Base-by-base conservation (phyloP, 2,797 vertebrate species). In the Eutrigla gurnardus region DNA sequence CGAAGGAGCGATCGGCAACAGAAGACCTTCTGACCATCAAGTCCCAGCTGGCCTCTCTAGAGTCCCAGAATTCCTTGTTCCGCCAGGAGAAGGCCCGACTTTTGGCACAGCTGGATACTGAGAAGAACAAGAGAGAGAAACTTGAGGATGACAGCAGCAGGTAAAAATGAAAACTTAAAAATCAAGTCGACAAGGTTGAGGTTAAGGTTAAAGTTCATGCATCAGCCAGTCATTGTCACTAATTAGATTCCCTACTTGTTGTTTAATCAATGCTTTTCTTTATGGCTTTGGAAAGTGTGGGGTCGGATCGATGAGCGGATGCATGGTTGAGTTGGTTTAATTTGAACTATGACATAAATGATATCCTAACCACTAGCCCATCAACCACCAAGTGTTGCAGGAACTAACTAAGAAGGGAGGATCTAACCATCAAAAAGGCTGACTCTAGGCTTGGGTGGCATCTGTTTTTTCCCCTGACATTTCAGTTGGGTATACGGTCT, bases 81-180 rank as follows among this genome's bases (percentile, higher is more conserved):
- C 96, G 97, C 49, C 97, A 98, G 82, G 98, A 99, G 85, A 98
- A 97, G 68, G 95, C 94, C 7, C 94, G 96, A 37, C 84, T 96
- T 65, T 94, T 96, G 78, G 96, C 95, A 66, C 96, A 97, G 57
- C 84, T 98, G 61, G 97, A 99, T 18, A 81, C 94, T 33, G 97
- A 99, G 91, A 98, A 94, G 91, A 93, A 81, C 86, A 96, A 93
- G 60, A 65, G 96, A 67, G 96, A 96, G 84, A 98, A 95, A 86
- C 82, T 97, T 54, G 98, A 99, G 88, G 96, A 96, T 87, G 97
- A 99, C 79, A 96, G 96, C 77, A 96, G 94, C 92, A 96, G 97
- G 98, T 97, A 89, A 70, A 40, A 45, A 50, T 25, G 18, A 18
- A 13, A 81, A 33, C 1, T 9, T 43, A 12, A 46, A 73, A 33